A percentile compares a stretch with the other conserved stretches of the same genome.
Evolutionary conservation across 2,888 invertebrate species (phyloP).

Genomic region (Taenaris catops): DNA sequence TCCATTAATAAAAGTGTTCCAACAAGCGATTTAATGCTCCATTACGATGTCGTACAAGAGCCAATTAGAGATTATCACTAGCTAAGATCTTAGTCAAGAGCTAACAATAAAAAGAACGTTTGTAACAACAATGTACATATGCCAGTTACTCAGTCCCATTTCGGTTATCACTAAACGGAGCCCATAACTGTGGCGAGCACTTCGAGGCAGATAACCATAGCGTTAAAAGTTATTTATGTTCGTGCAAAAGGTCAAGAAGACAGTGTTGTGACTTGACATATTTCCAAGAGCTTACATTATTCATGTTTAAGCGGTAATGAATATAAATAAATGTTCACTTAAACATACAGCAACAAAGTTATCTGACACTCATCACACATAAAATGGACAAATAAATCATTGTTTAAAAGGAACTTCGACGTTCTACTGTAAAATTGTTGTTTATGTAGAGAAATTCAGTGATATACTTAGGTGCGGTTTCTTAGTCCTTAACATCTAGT

Average conservation of each 20-base stretch:
- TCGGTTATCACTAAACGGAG: conserved; percentile 5
- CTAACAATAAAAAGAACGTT: neutral
- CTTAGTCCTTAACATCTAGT: no score
- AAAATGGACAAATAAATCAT: conserved; percentile 11
- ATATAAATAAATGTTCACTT: conserved; percentile 30
- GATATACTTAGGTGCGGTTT: no score
- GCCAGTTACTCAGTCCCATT: neutral
- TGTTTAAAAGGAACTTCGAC: conserved; percentile 1
- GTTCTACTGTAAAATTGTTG: neutral
- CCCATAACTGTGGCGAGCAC: conserved; percentile 8
- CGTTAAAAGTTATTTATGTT: conserved; percentile 17
- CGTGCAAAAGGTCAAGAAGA: conserved; percentile 16
- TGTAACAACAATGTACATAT: neutral
- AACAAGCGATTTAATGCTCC: no score
- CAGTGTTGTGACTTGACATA: conserved; percentile 17
- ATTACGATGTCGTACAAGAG: no score
- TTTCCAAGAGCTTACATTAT: conserved; percentile 29
- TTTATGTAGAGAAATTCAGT: no score
- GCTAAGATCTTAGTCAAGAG: neutral
- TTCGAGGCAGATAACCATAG: conserved; percentile 13
- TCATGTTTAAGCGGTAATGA: conserved; percentile 36
- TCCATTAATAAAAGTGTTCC: no score
- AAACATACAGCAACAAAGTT: conserved; percentile 22
- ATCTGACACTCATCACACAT: conserved; percentile 11
- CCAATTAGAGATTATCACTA: neutral